Percentiles rank a stretch among this genome's conserved stretches.
phyloP scores from a whole-genome alignment of 1,140 invertebrate genomes.

The Rhyacophila brunnea region DNA sequence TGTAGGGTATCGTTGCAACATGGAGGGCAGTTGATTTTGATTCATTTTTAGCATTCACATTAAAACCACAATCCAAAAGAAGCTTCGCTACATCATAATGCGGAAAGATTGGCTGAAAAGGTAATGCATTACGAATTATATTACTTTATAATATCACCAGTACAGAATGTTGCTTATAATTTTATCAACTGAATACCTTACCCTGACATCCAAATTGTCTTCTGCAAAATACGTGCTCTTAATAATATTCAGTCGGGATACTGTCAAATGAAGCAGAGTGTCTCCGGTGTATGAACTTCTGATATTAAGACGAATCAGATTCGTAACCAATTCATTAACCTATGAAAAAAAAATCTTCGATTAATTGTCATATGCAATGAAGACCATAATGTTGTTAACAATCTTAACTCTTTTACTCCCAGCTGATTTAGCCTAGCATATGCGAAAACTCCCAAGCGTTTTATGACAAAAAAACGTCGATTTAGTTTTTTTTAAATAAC shows the following conservation, averaged over 20 bases:
- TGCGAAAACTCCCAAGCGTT: too few species aligned
- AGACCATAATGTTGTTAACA: too few species aligned
- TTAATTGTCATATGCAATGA: too few species aligned
- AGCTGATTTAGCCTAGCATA: too few species aligned
- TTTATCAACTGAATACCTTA: constrained; percentile 31
- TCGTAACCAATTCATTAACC: constrained; percentile 49
- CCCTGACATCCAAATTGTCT: constrained; percentile 56
- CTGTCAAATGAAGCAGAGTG: constrained; percentile 77
- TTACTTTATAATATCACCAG: too few species aligned
- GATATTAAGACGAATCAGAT: constrained; percentile 59
- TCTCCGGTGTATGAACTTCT: constrained; percentile 71
- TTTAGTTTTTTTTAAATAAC: too few species aligned
- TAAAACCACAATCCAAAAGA: constrained; percentile 73
- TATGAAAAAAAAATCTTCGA: constrained; percentile 23
- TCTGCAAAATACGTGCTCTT: constrained; percentile 75
- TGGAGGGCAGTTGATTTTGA: constrained; percentile 74
- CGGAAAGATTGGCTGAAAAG: constrained; percentile 68
- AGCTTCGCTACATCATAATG: constrained; percentile 65
- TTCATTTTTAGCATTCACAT: constrained; percentile 74
- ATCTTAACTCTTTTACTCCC: too few species aligned
- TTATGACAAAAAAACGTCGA: too few species aligned
- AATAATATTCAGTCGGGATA: constrained; percentile 76
- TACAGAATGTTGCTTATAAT: too few species aligned
- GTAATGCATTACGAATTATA: neutral
- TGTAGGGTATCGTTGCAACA: constrained; percentile 70